Base-by-base conservation (phyloP, 2,888 invertebrate species). In the Rhogogaster chlorosoma region DNA sequence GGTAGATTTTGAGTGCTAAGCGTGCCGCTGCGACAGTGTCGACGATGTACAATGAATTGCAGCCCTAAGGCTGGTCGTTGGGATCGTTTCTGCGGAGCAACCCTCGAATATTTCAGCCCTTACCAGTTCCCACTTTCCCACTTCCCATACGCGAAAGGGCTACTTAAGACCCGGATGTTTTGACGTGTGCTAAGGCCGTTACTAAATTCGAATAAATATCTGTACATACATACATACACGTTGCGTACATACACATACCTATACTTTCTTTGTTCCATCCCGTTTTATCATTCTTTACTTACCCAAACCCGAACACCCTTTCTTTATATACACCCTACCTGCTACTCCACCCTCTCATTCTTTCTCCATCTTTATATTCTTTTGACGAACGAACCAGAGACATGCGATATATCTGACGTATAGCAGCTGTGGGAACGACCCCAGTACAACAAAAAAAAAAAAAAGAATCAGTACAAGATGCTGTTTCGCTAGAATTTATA, bases 121-220 rank as follows among this genome's bases (percentile, higher is more conserved):
- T 42, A 3, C 15, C 29, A 29, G 10, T 22, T 10, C 61, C 29
- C 57, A 61, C 5, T 12, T 49, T 18, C n/a, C 18, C 22, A 22
- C 0, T 12, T n/a, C 4, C 10, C 22, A 36, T 36, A 10, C 36
- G 22, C 7, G 1, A 15, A 12, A n/a, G 12, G 22, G 10, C n/a
- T 42, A 26, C 32, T 29, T 32, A 26, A 18, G 38, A 45, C 42
- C 22, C 38, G 49, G 36, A 38, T 38, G 18, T 57, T 38, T 61
- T 80, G 61, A 80, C 80, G 80, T 80, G 80, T 61, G 80, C 61
- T 36, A 61, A 22, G 61, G 61, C 38, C 80, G 80, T 80, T 80
- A 80, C 77, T 77, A 73, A 12, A 73, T 73, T 42, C 22, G 73
- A 29, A 42, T 73, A 15, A 70, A 36, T 36, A 70, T 26, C 45